A percentile compares a stretch with the other conserved stretches of the same genome.
Evolutionary conservation across 2,113 vertebrate species (phyloP).

Genomic region (Antigone vipio): DNA sequence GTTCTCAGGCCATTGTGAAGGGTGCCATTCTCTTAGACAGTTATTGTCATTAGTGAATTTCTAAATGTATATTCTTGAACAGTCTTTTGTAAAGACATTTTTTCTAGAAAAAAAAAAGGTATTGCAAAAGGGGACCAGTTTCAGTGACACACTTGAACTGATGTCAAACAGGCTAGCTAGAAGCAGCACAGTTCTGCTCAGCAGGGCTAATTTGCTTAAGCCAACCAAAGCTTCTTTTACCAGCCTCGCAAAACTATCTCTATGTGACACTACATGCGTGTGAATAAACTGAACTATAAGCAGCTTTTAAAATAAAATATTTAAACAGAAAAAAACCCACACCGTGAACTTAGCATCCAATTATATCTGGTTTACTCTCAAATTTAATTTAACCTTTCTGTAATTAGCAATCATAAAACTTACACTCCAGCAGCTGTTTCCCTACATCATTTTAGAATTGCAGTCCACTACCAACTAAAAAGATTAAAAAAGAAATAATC

Average conservation of each 20-base stretch:
- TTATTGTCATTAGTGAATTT: neutral
- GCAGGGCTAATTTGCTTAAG: neutral
- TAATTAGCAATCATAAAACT: neutral
- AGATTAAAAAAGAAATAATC: neutral
- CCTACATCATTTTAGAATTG: neutral
- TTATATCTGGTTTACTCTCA: neutral
- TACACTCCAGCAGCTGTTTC: neutral
- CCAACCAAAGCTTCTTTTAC: neutral
- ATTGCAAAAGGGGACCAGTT: neutral
- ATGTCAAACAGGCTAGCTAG: neutral
- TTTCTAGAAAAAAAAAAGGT: neutral
- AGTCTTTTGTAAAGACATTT: neutral
- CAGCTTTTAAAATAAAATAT: neutral
- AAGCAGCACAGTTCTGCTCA: neutral
- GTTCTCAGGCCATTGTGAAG: neutral
- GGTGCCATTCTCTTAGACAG: neutral
- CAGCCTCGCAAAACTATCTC: neutral
- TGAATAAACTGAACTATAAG: neutral
- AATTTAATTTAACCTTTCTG: neutral
- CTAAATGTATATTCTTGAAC: neutral
- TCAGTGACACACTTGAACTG: neutral
- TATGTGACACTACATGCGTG: fast-evolving
- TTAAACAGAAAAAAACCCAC: neutral
- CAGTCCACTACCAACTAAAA: neutral
- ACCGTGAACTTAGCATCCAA: neutral